Base-by-base conservation (phyloP, 2,888 invertebrate genomes). In the Apamea anceps region DNA sequence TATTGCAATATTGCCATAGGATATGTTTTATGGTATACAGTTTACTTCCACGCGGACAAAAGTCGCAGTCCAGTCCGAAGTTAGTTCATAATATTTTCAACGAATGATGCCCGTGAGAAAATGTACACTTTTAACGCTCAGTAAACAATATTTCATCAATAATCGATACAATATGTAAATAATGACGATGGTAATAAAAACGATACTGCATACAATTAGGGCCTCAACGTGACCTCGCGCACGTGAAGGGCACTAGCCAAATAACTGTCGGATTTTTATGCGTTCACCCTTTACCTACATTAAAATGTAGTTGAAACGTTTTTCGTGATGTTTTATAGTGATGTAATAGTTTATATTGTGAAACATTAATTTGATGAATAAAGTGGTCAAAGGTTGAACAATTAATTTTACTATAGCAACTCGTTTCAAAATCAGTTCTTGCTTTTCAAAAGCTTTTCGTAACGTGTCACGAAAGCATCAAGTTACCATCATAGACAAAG, bases 221-320 rank as follows among this genome's bases (percentile, higher is more conserved):
- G 67, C 78, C 79, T 71, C 79, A 67, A 13, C n/a, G 66, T 66
- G 81, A 80, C 87, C 85, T 84, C 68, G 85, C 60, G 48, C 73
- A 54, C 75, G 45, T 74, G 81, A 84, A 85, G 79, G 81, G 74
- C 85, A 75, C 28, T 13, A 48, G 57, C n/a, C 15, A 78, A 77
- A 86, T 79, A 80, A 32, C 73, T 68, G 76, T 48, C 42, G 28
- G 73, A 62, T 72, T 75, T 78, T n/a, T 54, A 72, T 72, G 28
- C 15, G 25, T 48, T n/a, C 18, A 72, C 60, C 65, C 66, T 82
- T 76, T 63, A 63, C 63, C 32, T 45, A 48, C 21, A 51, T 54
- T 63, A 18, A 62, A 67, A 48, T 32, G 45, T 66, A 7, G 37
- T 57, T 74, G 7, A 48, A 42, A 28, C 21, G 42, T 12, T 42